These are phyloP conservation scores for Megastigmus dorsalis DNA, from an alignment of 2,888 invertebrate species.

Conservation along the genomic window DNA sequence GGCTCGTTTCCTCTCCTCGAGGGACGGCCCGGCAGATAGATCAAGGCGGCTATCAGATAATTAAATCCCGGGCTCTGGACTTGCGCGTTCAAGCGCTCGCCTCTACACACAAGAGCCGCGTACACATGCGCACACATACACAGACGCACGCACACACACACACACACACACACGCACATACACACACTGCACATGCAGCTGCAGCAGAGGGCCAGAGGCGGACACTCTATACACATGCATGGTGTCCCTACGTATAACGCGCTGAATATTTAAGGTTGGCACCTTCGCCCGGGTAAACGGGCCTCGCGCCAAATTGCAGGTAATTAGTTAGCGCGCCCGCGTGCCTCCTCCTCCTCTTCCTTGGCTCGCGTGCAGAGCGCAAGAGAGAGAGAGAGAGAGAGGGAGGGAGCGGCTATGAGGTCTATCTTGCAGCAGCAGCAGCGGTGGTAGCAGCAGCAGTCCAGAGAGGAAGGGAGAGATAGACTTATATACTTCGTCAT, in stretches of 20 bases:
- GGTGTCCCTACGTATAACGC: conserved; percentile 48
- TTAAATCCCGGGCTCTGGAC: conserved; percentile 63
- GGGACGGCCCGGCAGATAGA: conserved; percentile 58
- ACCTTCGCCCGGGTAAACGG: conserved; percentile 56
- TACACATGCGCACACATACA: neutral
- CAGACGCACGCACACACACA: neutral
- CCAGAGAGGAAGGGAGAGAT: too few species aligned
- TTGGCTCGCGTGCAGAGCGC: too few species aligned
- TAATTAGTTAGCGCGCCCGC: conserved; percentile 60
- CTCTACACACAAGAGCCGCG: too few species aligned
- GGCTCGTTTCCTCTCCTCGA: conserved; percentile 33
- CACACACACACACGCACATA: neutral
- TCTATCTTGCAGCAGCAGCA: too few species aligned
- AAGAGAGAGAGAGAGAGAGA: neutral
- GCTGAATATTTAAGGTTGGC: conserved; percentile 62
- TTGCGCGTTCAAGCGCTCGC: conserved; percentile 46
- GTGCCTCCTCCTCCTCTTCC: too few species aligned
- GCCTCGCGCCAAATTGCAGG: conserved; percentile 57
- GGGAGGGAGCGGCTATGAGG: neutral
- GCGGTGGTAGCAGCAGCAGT: neutral
- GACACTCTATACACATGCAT: neutral
- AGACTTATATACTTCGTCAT: conserved; percentile 30
- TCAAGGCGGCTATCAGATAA: conserved; percentile 67
- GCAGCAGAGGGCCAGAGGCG: too few species aligned
- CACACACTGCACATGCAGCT: too few species aligned